These are phyloP conservation scores for Papilio machaon DNA, from an alignment of 1,140 invertebrate genomes.

Conservation along the genomic window DNA sequence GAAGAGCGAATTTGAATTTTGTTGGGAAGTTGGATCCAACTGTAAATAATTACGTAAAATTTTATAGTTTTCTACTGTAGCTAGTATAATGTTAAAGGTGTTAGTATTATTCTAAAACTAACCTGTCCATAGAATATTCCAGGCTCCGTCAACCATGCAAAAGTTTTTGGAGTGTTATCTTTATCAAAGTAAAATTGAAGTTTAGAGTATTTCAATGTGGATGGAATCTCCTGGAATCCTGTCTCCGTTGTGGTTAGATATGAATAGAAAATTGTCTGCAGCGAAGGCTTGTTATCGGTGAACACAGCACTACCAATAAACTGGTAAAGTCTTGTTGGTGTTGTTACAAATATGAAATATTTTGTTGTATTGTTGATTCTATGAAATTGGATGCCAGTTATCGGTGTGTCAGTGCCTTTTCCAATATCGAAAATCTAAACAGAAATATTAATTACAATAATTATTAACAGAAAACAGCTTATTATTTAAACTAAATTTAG, in stretches of 20 bases:
- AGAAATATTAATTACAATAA: slow-evolving; percentile 36
- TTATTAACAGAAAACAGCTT: background rate
- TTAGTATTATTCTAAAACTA: slow-evolving; percentile 41
- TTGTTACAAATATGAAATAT: slow-evolving; percentile 92
- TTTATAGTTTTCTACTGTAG: background rate
- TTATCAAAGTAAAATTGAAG: slow-evolving; percentile 90
- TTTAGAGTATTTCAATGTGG: slow-evolving; percentile 89
- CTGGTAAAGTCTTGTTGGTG: slow-evolving; percentile 91
- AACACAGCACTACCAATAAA: slow-evolving; percentile 89
- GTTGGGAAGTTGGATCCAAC: slow-evolving; percentile 81
- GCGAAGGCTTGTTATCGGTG: slow-evolving; percentile 89
- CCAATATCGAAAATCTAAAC: slow-evolving; percentile 93
- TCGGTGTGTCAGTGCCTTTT: slow-evolving; percentile 87
- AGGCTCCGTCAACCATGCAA: slow-evolving; percentile 93
- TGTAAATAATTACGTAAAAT: slow-evolving; percentile 59
- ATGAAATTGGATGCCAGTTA: slow-evolving; percentile 94
- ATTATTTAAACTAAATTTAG: slow-evolving; percentile 10
- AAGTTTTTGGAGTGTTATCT: slow-evolving; percentile 87
- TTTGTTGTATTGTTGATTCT: slow-evolving; percentile 86
- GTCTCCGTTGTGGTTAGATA: slow-evolving; percentile 90
- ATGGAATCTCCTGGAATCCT: slow-evolving; percentile 89
- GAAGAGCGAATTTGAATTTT: slow-evolving; percentile 83
- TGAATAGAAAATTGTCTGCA: slow-evolving; percentile 91
- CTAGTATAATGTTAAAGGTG: background rate
- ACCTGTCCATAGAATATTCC: slow-evolving; percentile 88